Base-by-base conservation (phyloP, 1,140 invertebrate species). In the Forficula auricularia region DNA sequence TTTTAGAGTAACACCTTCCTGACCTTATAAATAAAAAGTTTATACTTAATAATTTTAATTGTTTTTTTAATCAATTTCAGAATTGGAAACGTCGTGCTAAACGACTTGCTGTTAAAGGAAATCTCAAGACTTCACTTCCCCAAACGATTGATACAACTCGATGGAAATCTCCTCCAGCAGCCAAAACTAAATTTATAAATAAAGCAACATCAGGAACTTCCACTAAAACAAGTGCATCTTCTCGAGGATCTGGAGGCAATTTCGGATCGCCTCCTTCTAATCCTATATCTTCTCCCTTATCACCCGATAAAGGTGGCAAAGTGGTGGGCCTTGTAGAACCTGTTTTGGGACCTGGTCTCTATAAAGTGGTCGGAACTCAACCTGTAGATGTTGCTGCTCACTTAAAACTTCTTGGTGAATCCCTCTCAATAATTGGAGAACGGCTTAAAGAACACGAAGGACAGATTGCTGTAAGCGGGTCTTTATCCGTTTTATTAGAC, bases 351-450 rank as follows among this genome's bases (percentile, higher is more conserved):
- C 56, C 64, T 33, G 62, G 51, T 43, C 54, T 67, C 46, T 73
- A 68, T 51, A 77, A 84, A 64, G 72, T 62, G 10, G 71, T 76
- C 31, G 82, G 79, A 34, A 87, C 81, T 10, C 77, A 82, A 32
- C 81, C 88, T 0, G 74, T 90, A 2, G 89, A 96, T 62, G 81
- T 89, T 15, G 89, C 89, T 3, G 88, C 90, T 0, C 89, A 96
- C 64, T 66, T 97, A 1, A 86, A 87, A 44, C 67, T 96, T 18
- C 65, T 97, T 1, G 90, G 91, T 1, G 90, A 95, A 57, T 94
- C 87, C 54, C 67, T 97, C 4, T 82, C 80, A 16, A 88, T 89
- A 50, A 94, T 96, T 53, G 90, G 90, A 0, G 83, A 88, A 60
- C 64, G 88, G 22, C 68, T 96, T 1, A 89, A 88, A 57, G 88